Conservation (phyloP, 2,797 vertebrate species). For the Menidia menidia region DNA sequence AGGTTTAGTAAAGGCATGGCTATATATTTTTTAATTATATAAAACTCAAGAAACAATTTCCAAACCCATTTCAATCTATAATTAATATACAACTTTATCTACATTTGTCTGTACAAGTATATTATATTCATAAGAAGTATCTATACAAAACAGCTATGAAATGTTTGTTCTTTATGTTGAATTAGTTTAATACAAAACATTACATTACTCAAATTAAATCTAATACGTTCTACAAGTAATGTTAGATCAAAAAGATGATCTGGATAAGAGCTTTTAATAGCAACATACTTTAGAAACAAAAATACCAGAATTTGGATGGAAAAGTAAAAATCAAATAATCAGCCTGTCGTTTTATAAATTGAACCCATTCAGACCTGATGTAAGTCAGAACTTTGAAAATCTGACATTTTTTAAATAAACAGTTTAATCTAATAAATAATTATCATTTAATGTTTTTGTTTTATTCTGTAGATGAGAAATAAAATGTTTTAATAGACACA, state of each 20-base stretch:
- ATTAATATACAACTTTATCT: slow-evolving; percentile 66
- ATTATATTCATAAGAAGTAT: slow-evolving; percentile 47
- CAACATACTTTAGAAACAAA: slow-evolving; percentile 4
- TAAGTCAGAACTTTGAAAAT: neutral
- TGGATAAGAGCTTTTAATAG: slow-evolving; percentile 4
- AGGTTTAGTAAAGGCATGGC: slow-evolving; percentile 22
- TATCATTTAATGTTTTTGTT: too few relatives aligned
- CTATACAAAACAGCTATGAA: slow-evolving; percentile 55
- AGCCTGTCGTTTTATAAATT: neutral
- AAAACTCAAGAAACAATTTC: slow-evolving; percentile 40
- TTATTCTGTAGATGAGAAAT: too few relatives aligned
- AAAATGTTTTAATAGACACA: too few relatives aligned
- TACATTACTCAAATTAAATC: slow-evolving; percentile 19
- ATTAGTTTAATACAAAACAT: slow-evolving; percentile 37
- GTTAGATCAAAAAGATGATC: slow-evolving; percentile 12
- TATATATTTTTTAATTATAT: slow-evolving; percentile 41
- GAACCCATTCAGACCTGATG: neutral
- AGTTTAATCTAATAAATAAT: neutral
- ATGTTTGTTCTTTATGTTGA: slow-evolving; percentile 26
- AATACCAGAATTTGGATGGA: neutral
- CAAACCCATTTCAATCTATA: slow-evolving; percentile 52
- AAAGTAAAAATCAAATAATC: neutral
- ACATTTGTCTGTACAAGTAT: slow-evolving; percentile 58
- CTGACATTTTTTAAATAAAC: neutral
- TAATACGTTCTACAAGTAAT: neutral